Base-by-base conservation (phyloP, 2,113 vertebrate species). In the Gymnobelideus leadbeateri region DNA sequence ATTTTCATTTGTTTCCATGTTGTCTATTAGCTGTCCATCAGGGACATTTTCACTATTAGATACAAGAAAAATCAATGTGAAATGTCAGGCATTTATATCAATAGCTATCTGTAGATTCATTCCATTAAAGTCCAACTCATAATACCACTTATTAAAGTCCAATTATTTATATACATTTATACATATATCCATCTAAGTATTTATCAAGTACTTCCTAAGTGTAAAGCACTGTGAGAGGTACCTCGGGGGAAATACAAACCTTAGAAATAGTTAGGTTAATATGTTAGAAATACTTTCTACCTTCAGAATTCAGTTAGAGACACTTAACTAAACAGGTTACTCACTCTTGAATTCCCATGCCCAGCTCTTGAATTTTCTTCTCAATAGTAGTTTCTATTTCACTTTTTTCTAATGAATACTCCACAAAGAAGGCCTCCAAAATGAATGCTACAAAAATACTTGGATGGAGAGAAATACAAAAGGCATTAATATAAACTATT, bases 401-500 rank as follows among this genome's bases (percentile, higher is more conserved):
- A n/a, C 99, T 99, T 95, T 99, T 99, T 90, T 99, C 99, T 68
- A 99, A 91, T 0, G 99, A 99, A 94, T 99, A 99, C 84, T 99
- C 99, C 97, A 99, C 99, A 94, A 99, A 99, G 98, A 99, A 99
- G 0, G 99, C 99, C 97, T 99, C 99, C 93, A 99, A 97, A 89
- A 99, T 99, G 94, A 99, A 99, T 0, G 99, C 99, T 96, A 99
- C 98, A 0, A 99, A 99, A 97, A 99, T 99, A n/a, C 99, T 99
- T 96, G 28, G 89, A 98, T 91, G 92, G 51, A 46, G 53, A 31
- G 5, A 97, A 95, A 43, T 50, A 49, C 3, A 47, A 7, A 37
- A 23, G 26, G 50, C 1, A 10, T 52, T 10, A 51, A 51, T 25
- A 1, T 6, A 0, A 23, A 53, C 19, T 84, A 84, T 26, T 23